Conservation (phyloP, 1,140 invertebrate species). For the Polypedilum vanderplanki region DNA sequence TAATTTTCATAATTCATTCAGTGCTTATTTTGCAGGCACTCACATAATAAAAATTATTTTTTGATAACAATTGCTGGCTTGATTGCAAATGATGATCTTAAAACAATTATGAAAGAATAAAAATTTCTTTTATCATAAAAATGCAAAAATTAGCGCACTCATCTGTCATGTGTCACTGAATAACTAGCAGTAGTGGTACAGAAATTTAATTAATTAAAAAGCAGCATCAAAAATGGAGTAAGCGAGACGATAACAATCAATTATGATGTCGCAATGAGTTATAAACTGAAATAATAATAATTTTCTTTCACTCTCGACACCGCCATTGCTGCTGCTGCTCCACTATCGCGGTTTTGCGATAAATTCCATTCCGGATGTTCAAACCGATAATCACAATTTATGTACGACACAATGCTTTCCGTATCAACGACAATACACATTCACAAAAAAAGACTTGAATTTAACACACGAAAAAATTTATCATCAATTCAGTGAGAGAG, state of each 20-base stretch:
- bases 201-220: no score
- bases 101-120: no score
- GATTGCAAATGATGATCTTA: no score
- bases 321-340: not conserved
- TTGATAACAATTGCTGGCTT: no score
- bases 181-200: no score
- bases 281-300: not conserved
- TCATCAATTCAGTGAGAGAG: not conserved
- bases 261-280: not conserved
- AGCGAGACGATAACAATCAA: conserved; percentile 12
- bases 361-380: conserved; percentile 17
- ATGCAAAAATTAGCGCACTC: no score
- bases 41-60: no score
- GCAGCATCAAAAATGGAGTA: not conserved
- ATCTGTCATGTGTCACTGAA: no score
- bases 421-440: not conserved
- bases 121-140: no score
- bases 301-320: not conserved
- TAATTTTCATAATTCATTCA: no score
- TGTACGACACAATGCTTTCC: not conserved
- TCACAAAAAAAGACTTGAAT: no score
- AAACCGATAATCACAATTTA: not conserved
- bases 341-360: not conserved
- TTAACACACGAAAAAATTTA: not conserved
- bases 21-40: no score